phyloP scores from a whole-genome alignment of 2,113 vertebrate genomes.

The Edolisoma coerulescens region DNA sequence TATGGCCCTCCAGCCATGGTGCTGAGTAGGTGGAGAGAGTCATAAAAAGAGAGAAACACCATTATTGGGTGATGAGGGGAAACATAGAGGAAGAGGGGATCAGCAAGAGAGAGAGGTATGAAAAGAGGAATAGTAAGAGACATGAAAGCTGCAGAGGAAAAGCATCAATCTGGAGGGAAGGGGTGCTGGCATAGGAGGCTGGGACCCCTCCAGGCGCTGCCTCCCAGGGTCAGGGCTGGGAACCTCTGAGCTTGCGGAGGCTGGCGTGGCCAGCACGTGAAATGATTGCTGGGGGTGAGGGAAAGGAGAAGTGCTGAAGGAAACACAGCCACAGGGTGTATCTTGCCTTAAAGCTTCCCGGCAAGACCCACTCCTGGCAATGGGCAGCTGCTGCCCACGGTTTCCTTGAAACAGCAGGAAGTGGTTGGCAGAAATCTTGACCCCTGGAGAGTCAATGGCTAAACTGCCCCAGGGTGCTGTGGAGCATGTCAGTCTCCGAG shows the following conservation, averaged over 20 bases:
- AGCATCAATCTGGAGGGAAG: neutral
- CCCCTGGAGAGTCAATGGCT: neutral
- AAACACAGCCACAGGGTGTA: neutral
- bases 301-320: neutral
- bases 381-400: neutral
- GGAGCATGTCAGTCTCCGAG: neutral
- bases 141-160: neutral
- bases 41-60: neutral
- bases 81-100: neutral
- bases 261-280: rapidly evolving
- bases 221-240: neutral
- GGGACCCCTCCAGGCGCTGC: rapidly evolving
- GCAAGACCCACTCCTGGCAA: neutral
- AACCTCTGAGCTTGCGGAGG: neutral
- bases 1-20: neutral
- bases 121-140: neutral
- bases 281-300: neutral
- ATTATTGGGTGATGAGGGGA: neutral
- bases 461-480: neutral
- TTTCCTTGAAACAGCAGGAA: neutral
- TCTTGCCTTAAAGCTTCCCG: neutral
- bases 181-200: rapidly evolving
- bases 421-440: neutral
- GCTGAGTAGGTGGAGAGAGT: neutral
- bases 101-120: neutral